These are phyloP conservation scores for silkworm (Bombyx mori) DNA, from an alignment of 1,140 invertebrate genomes.

Conservation along the genomic window ASM3026992v2 NC_085121.1:4142501-4143000, in stretches of 20 bases:
- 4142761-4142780: conserved; percentile 74
- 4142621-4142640: conserved; percentile 72
- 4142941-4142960: conserved; percentile 75
- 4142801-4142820: conserved; percentile 64
- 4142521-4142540: conserved; percentile 28
- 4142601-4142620: conserved; percentile 75
- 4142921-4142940: conserved; percentile 74
- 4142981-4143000: conserved; percentile 25
- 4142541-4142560: conserved; percentile 18
- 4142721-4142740: conserved; percentile 60
- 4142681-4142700: conserved; percentile 76
- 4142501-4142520: conserved; percentile 36
- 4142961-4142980: conserved; percentile 82
- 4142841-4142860: conserved; percentile 82
- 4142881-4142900: conserved; percentile 74
- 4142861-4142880: conserved; percentile 81
- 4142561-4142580: conserved; percentile 25
- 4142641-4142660: conserved; percentile 75
- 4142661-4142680: conserved; percentile 74
- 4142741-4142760: conserved; percentile 74
- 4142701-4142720: conserved; percentile 76
- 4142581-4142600: conserved; percentile 31
- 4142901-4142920: conserved; percentile 62
- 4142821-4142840: conserved; percentile 68
- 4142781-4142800: conserved; percentile 80